Base-by-base conservation (phyloP, 2,797 vertebrate species). In the Anguilla marmorata region DNA sequence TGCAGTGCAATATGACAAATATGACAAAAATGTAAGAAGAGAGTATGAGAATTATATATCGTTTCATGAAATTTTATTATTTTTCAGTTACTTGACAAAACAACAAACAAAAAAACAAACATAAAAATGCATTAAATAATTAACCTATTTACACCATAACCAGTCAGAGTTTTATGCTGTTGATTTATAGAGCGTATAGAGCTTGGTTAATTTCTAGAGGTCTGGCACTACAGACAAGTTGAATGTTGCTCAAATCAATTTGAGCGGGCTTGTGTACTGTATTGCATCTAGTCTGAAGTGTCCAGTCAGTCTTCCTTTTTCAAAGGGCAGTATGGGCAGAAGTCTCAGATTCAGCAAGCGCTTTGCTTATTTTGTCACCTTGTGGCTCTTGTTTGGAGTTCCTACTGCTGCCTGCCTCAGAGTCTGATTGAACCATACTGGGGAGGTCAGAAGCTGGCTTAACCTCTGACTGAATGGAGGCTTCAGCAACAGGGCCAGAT, bases 241-340 rank as follows among this genome's bases (percentile, higher is more conserved):
- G 2, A 82, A 82, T 82, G 16, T 24, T 82, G 79, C 21, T 50
- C 79, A 82, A n/a, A 45, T 11, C 79, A 82, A 84, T 27, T 84
- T 84, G 52, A 84, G 79, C 41, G 48, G 21, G 52, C 83, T 87
- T 83, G 37, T 87, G 45, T 87, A 27, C 37, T 69, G 48, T 88
- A 37, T 21, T 69, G 56, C 41, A 84, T 7, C 27, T 45, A 37
- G 50, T 48, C 30, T 87, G 50, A 50, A 54, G 19, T 37, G 27
- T 85, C 33, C 58, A 69, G 56, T 69, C 56, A 45, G 33, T 33
- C 54, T 63, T 89, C 30, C 83, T 83, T 72, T 87, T 88, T 96
- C 89, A 96, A 91, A 96, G 80, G 66, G 93, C 95, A 45, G 95
- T 96, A 37, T 97, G 96, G 41, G 94, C 93, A 52, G 93, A 50